Conservation (phyloP, 2,797 vertebrate species). For the Scolopax bukidnonensis region DNA sequence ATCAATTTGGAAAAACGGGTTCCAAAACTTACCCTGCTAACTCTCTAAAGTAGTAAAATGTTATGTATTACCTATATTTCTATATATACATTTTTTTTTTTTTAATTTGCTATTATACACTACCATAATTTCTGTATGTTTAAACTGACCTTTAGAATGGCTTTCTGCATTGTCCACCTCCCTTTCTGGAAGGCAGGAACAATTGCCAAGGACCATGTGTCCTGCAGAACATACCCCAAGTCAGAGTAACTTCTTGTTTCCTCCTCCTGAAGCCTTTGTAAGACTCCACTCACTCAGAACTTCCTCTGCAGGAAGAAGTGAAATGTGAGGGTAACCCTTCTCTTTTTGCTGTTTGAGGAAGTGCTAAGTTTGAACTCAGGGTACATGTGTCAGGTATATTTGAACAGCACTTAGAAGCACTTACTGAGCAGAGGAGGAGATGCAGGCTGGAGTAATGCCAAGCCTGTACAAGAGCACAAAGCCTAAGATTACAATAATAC, state of each 20-base stretch:
- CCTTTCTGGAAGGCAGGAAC: neutral
- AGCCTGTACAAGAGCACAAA: neutral
- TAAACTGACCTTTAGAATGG: neutral
- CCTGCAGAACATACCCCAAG: neutral
- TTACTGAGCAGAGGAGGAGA: neutral
- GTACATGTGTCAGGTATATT: neutral
- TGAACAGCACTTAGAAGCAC: neutral
- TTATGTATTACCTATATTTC: neutral
- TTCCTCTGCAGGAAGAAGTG: neutral
- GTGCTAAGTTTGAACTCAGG: neutral
- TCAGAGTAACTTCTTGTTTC: neutral
- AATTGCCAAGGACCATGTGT: neutral
- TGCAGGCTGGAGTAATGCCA: neutral
- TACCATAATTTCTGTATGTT: neutral
- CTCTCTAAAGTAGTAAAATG: neutral
- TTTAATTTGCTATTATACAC: neutral
- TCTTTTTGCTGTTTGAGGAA: neutral
- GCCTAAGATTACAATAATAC: neutral
- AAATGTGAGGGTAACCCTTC: neutral
- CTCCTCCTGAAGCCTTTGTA: neutral
- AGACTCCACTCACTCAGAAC: neutral
- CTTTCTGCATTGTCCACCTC: neutral
- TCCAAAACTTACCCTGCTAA: slow-evolving; percentile 36
- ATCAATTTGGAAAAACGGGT: slow-evolving; percentile 54
- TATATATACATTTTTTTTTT: neutral